Conservation (phyloP, 2,888 invertebrate species). For the Machimus atricapillus region DNA sequence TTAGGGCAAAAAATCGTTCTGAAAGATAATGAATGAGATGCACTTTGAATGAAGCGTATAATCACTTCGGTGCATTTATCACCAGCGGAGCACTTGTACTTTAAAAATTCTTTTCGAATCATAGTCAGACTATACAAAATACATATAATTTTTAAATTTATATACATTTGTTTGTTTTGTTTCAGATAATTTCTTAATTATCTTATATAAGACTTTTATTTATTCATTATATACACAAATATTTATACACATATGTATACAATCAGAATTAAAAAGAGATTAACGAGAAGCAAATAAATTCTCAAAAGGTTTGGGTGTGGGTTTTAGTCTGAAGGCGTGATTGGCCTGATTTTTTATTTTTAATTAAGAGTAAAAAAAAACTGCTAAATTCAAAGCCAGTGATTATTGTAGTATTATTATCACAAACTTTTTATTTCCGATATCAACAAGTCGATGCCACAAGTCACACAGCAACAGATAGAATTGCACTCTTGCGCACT, state of each 20-base stretch:
- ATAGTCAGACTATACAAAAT: neutral
- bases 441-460: neutral
- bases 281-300: neutral
- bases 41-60: neutral
- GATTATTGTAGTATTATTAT: too few relatives aligned
- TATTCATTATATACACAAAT: too few relatives aligned
- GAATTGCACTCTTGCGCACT: neutral
- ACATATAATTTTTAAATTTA: too few relatives aligned
- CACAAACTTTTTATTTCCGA: neutral
- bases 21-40: neutral
- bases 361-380: too few relatives aligned
- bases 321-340: neutral
- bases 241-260: too few relatives aligned
- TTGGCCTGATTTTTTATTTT: neutral
- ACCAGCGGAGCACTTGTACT: neutral
- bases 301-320: neutral
- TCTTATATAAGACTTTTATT: too few relatives aligned
- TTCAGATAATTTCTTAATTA: neutral
- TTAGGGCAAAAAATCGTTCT: neutral
- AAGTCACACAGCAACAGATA: neutral
- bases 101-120: neutral
- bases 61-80: neutral
- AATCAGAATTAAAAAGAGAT: neutral
- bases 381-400: too few relatives aligned
- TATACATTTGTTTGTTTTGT: too few relatives aligned